Base-by-base conservation (phyloP, 2,797 vertebrate species). In the Rhabdophis nuchalis region DNA sequence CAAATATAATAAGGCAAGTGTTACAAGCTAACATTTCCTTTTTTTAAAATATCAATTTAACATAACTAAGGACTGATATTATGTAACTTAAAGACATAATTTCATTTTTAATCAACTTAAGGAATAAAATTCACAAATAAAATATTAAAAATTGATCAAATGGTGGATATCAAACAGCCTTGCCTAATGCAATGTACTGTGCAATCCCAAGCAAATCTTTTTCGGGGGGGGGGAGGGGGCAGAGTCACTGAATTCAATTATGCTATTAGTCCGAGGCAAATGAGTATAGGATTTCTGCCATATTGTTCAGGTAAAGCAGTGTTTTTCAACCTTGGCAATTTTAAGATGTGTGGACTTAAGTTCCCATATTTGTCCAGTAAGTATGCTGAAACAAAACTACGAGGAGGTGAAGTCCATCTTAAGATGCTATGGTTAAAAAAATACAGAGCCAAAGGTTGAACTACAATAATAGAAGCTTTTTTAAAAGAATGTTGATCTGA, bases 1-100 rank as follows among this genome's bases (percentile, higher is more conserved):
- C 20, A 94, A 92, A 93, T 64, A 90, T 53, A 86, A 92, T 85
- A 61, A 91, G 53, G 77, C 50, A 54, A 68, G 11, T 36, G 9
- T 46, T 85, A 68, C 29, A 60, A 52, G 52, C 61, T 72, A 54
- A 29, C 11, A 53, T 57, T 57, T 53, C 14, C 13, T 82, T 82
- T 92, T 52, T 52, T 60, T 11, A 1, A 23, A 36, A 61, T 60
- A 20, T 77, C 27, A 6, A 60, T 92, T 92, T 82, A 46, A 60
- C 16, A 64, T 12, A n/a, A 16, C 12, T 60, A 77, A 23, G 8
- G 8, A 41, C 56, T 60, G 41, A 16, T 46, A 46, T 6, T 61
- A 32, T 23, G 18, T 32, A 52, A 61, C 7, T 41, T 57, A 29
- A 32, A 77, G 27, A 10, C 32, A 11, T 58, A 50, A 46, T 87